Evolutionary conservation across 1,140 invertebrate genomes (phyloP), one percentile per base, ranked within the genome.

Genomic region (Platorchestia sp.): DNA sequence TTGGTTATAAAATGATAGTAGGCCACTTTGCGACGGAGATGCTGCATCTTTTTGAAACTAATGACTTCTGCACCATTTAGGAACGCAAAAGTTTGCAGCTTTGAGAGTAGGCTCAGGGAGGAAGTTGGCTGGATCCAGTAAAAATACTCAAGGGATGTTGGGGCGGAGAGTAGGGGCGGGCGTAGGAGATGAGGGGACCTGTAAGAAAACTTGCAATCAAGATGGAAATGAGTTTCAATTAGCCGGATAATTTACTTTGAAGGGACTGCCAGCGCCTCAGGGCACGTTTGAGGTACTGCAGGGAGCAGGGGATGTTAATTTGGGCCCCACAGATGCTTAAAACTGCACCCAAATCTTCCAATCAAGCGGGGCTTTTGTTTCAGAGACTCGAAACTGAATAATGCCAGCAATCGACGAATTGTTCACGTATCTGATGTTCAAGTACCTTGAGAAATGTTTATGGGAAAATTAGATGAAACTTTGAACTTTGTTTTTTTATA

Each of bases 141-240:
- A 89, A 89, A 42, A 89, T 89, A 14, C 42, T 44, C 87, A 89
- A 3, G 87, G 59, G 59, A 75, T 75, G 59, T 42, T 89, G 87
- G 41, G 87, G n/a, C 43, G 91, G 45, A n/a, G n/a, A n/a, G n/a
- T 93, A 1, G 27, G 91, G 45, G 45, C 45, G 36, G 45, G 91
- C 43, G 47, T 40, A 44, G 44, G 45, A 36, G 87, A 36, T 41
- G 41, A 89, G 41, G 87, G 43, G 14, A 41, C 41, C 87, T 89
- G 87, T 42, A 44, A 93, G 43, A 93, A 93, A 93, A 93, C 43
- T 93, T 93, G 45, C 91, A 42, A 93, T 93, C 91, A 93, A 93
- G 44, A 93, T 93, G 91, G 91, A 93, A 93, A 93, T 93, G 91
- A 93, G 91, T 93, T 93, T 45, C 91, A 93, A 93, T 93, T 93